Evolutionary conservation across 2,888 invertebrate species (phyloP), one percentile per base, ranked within the genome.

Genomic region (Panopea generosa): DNA sequence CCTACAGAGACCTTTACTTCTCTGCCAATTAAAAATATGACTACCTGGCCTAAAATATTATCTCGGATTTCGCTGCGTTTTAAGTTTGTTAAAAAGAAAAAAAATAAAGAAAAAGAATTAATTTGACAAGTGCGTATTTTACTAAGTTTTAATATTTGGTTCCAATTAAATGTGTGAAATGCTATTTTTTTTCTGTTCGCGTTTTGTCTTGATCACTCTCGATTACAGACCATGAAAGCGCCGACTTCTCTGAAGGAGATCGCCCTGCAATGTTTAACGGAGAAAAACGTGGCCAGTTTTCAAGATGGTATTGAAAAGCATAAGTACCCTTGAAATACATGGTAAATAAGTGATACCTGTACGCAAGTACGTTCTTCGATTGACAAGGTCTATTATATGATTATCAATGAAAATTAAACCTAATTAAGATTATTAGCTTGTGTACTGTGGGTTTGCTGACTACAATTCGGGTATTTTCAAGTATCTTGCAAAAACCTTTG

Each of bases 161-260:
- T 66, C 66, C 55, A 72, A 72, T 72, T 72, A 72, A 66, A 72
- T 33, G 60, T 72, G 72, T 72, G 72, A 71, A 71, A 60, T 52
- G 53, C 38, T 56, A 26, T 18, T 56, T 43, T 24, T 50, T 33
- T 33, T 33, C 33, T 29, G 50, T 59, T 27, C 22, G 27, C 20
- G 29, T 20, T 52, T 56, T 66, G 56, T 27, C 53, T 66, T 56
- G 33, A 33, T 33, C 33, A 11, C 11, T 4, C 11, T 33, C 33
- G 45, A 45, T 45, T 4, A 18, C 16, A 16, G 20, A 20, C 16
- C 45, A 16, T 45, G 45, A 45, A 45, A 45, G 45, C 4, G 33
- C 4, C 33, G 6, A 33, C 11, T 11, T 33, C 33, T 11, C 6
- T 33, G 33, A 7, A 7, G 33, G 33, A 4, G 4, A 4, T 33